Base-by-base conservation (phyloP, 92 coral and sea anemone genomes). In the Scolanthus callimorphus region DNA sequence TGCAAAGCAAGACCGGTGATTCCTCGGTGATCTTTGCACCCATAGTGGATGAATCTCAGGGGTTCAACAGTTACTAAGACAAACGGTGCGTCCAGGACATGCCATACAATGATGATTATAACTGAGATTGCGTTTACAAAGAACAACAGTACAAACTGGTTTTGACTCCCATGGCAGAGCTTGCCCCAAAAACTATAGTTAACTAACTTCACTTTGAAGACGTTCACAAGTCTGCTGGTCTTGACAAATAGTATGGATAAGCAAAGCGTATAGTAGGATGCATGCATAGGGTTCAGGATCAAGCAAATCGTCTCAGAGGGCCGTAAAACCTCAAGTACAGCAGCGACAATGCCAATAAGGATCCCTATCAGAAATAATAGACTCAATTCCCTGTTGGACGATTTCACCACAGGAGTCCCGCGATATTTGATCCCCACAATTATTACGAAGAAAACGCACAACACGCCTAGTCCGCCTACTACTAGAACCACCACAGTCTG, bases 191-290 rank as follows among this genome's bases (percentile, higher is more conserved):
- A 68, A 0, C 48, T 62, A 1, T 84, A 60, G 22, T 67, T 55
- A 15, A 65, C 60, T 20, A 69, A 59, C 10, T 60, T 73, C 21
- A 85, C 30, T 2, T 80, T 65, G 60, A 85, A 85, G 17, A 85
- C 65, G 57, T 81, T 73, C 0, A 85, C 61, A 55, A 85, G 41
- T 26, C 88, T 84, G 60, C 59, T 81, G 25, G 95, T 82, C 58
- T 82, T 86, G 11, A 86, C 62, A 19, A 86, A 70, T 24, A 86
- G 54, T 3, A 87, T 76, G 1, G 95, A 82, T 2, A 87, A 49
- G 43, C 95, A 82, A 0, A 78, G 22, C 15, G 72, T 76, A 37
- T 64, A 49, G 55, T 70, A 76, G 25, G 81, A 25, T 3, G 69
- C 51, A 34, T 39, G 57, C 3, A 78, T 38, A 17, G 82, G 70